These are phyloP conservation scores for Ochropacha duplaris DNA, from an alignment of 2,888 invertebrate species.

Conservation along the genomic window DNA sequence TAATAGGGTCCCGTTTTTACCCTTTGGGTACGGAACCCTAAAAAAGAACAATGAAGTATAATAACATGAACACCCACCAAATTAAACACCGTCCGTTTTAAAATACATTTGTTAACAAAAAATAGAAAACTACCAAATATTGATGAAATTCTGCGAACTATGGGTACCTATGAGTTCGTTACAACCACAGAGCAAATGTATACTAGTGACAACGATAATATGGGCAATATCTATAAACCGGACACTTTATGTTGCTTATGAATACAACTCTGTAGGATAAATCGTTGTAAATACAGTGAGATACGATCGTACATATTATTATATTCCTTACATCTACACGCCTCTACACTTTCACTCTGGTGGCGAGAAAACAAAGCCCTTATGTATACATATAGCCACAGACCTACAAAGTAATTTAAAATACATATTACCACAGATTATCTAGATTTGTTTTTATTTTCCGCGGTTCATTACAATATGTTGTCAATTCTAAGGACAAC, in stretches of 20 bases:
- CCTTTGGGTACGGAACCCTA: too few relatives aligned
- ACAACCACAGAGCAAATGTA: too few relatives aligned
- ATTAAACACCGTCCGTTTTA: too few relatives aligned
- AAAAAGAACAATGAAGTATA: too few relatives aligned
- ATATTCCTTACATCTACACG: conserved; percentile 35
- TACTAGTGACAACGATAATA: background rate
- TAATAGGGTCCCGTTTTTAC: too few relatives aligned
- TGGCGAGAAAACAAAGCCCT: conserved; percentile 33
- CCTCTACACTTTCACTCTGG: conserved; percentile 39
- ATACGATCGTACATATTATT: conserved; percentile 30
- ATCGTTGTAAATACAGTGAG: conserved; percentile 8
- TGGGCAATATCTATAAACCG: background rate
- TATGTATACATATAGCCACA: conserved; percentile 20
- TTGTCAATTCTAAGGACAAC: too few relatives aligned
- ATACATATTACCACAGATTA: conserved; percentile 25
- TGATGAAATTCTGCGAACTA: background rate
- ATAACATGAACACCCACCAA: too few relatives aligned
- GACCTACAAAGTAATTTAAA: conserved; percentile 24
- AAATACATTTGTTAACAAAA: too few relatives aligned
- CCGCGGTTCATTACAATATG: background rate
- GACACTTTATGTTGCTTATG: background rate
- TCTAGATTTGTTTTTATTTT: conserved; percentile 12
- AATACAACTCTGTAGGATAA: background rate
- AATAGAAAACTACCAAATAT: background rate
- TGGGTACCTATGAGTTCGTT: too few relatives aligned